A percentile compares a stretch with the other conserved stretches of the same genome.
These are phyloP conservation scores for Valencia hispanica DNA, from an alignment of 2,797 vertebrate species.

Conservation along the genomic window DNA sequence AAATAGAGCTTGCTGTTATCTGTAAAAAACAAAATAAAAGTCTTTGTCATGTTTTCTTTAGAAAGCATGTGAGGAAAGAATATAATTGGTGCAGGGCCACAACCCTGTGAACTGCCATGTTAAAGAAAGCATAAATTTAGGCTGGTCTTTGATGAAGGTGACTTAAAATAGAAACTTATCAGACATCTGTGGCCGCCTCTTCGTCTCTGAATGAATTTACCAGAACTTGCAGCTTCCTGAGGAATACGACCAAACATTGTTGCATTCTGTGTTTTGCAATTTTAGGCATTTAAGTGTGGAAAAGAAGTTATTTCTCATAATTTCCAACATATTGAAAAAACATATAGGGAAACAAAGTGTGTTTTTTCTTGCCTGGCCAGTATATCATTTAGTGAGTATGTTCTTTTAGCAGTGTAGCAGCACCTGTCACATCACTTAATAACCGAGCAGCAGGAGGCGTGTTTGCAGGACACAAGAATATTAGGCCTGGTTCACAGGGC, in stretches of 20 bases:
- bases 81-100: neutral
- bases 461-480: too few relatives aligned
- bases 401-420: too few relatives aligned
- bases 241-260: neutral
- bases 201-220: neutral
- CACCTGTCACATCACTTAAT: too few relatives aligned
- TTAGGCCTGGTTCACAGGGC: too few relatives aligned
- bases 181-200: neutral
- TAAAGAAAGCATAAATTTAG: neutral
- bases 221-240: neutral
- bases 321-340: neutral
- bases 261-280: neutral
- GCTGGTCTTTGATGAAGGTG: neutral
- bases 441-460: too few relatives aligned
- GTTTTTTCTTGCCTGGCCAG: too few relatives aligned
- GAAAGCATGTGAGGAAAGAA: neutral
- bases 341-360: neutral
- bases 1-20: neutral
- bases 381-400: too few relatives aligned
- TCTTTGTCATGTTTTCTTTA: neutral
- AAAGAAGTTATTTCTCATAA: neutral
- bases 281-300: neutral
- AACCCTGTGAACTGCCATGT: neutral
- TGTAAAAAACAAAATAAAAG: neutral
- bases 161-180: neutral